Percentiles rank a stretch among this genome's conserved stretches.
Evolutionary conservation across 2,888 invertebrate genomes (phyloP).

Genomic region (Aphodius sticticus): DNA sequence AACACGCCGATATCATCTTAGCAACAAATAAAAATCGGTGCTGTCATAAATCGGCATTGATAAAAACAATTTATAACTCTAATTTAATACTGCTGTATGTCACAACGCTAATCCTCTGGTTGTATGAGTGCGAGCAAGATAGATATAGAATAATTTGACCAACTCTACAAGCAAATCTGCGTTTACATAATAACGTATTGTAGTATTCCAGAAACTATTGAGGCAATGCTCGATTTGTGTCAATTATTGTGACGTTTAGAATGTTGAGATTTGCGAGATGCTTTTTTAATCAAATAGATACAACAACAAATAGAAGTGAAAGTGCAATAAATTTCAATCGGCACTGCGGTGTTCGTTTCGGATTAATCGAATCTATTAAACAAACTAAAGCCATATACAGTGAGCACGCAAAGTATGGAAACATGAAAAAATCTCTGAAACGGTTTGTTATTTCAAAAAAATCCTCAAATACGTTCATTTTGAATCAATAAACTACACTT

Average conservation of each 20-base stretch:
- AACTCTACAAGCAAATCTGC: background rate
- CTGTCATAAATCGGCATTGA: constrained; percentile 4
- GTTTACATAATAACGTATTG: background rate
- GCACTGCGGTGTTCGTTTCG: background rate
- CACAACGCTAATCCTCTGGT: background rate
- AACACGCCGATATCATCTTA: background rate
- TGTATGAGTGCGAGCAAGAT: background rate
- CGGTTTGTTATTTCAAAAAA: no score
- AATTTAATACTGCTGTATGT: background rate
- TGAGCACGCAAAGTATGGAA: no score
- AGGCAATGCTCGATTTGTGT: background rate
- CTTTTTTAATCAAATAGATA: background rate
- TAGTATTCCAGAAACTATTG: background rate
- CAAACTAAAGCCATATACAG: no score
- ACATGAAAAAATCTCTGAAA: no score
- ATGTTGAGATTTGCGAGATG: background rate
- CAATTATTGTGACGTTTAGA: background rate
- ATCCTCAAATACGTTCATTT: no score
- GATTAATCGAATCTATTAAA: background rate
- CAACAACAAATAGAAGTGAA: background rate
- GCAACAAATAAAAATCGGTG: background rate
- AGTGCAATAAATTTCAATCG: background rate
- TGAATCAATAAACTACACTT: no score
- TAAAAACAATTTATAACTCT: background rate
- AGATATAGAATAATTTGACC: background rate